Evolutionary conservation across 2,888 invertebrate genomes (phyloP).

Genomic region (Xylocampa areola): DNA sequence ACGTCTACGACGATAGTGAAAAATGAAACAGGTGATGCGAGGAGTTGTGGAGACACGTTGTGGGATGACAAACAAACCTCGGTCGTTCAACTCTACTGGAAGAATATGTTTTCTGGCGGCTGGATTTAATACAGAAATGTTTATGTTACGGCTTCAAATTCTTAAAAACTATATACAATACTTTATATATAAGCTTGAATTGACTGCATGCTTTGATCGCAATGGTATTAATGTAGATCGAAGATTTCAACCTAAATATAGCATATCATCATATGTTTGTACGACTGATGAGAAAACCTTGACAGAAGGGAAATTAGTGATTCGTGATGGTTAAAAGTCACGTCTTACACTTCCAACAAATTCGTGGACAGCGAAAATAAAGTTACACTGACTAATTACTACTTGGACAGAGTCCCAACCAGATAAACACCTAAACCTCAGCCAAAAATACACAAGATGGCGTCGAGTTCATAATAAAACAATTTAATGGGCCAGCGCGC

Average conservation of each 20-base stretch:
- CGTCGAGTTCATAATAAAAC: conserved; percentile 90
- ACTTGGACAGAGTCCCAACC: conserved; percentile 88
- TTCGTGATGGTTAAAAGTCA: conserved; percentile 39
- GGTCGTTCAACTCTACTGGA: conserved; percentile 77
- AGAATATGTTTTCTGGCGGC: conserved; percentile 63
- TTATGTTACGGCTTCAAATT: conserved; percentile 52
- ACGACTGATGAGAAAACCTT: conserved; percentile 26
- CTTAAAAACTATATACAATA: too few relatives aligned
- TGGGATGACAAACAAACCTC: conserved; percentile 78
- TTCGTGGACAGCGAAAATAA: conserved; percentile 77
- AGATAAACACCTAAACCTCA: conserved; percentile 89
- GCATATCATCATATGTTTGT: conserved; percentile 29
- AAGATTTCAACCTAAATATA: too few relatives aligned
- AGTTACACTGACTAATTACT: conserved; percentile 86
- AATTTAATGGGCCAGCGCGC: conserved; percentile 90
- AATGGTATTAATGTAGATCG: too few relatives aligned
- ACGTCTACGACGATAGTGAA: conserved; percentile 77
- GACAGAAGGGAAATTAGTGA: conserved; percentile 32
- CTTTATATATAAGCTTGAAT: too few relatives aligned
- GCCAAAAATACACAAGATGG: conserved; percentile 90
- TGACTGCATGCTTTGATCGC: too few relatives aligned
- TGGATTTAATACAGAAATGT: conserved; percentile 60
- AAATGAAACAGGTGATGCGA: conserved; percentile 83
- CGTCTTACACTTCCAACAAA: conserved; percentile 65
- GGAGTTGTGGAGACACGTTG: conserved; percentile 72